Base-by-base conservation (phyloP, 2,113 vertebrate species). In the Amblyornis subalaris region DNA sequence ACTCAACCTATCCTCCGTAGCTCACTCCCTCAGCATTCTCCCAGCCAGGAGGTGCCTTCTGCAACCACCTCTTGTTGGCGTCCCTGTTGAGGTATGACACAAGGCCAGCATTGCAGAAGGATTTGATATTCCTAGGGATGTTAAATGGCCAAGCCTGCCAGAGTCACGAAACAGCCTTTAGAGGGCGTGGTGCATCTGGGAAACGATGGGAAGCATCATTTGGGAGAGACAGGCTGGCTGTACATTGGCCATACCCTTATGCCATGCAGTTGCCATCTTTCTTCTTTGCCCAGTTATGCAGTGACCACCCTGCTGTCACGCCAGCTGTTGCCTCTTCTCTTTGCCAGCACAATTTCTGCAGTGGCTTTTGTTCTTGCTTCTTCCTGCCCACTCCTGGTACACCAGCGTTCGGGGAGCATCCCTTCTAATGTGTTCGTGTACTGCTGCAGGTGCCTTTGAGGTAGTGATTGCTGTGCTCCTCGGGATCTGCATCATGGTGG, bases 401-500 rank as follows among this genome's bases (percentile, higher is more conserved):
- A 6, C 22, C 44, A 15, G 40, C 54, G 40, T 24, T 82, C 2
- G 1, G 29, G 44, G 33, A 74, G 21, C 61, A 40, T 75, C 53
- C n/a, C 42, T 85, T 55, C 45, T 84, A 22, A 95, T 1, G 0
- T 7, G 10, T 62, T 36, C n/a, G 2, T 4, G 0, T 92, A 31
- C 75, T 40, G 40, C 54, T 2, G 1, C 80, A 98, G 98, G 97
- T 88, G 96, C 97, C 10, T 95, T 95, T 67, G 97, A 97, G 64
- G 57, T 98, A 7, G 97, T 94, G 6, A 38, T 98, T 29, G 98
- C 98, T 0, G 97, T 97, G 24, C 28, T 99, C 8, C 97, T 99
- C 1, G 97, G 93, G 25, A 48, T 98, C 42, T 98, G 97, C 73
- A 99, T 99, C 44, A 66, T 98, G 79, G 92, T 98, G 62, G 94